A percentile compares a stretch with the other conserved stretches of the same genome.
These are phyloP conservation scores for Myrmophylax atrothorax DNA, from an alignment of 2,113 vertebrate species.

Conservation along the genomic window DNA sequence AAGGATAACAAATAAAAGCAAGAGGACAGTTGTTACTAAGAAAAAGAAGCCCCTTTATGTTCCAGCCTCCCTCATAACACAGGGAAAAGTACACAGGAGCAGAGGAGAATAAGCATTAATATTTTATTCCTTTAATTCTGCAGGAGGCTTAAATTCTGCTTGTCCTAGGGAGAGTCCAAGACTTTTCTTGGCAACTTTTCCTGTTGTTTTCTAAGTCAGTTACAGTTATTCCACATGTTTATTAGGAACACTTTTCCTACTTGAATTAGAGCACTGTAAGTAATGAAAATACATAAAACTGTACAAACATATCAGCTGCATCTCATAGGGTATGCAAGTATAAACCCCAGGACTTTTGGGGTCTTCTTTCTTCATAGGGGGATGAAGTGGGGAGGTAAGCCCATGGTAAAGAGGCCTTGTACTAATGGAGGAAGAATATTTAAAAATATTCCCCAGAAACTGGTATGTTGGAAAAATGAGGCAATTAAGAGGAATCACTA, in stretches of 20 bases:
- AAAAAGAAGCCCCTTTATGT: background rate
- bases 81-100: background rate
- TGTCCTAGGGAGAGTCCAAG: background rate
- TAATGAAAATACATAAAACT: background rate
- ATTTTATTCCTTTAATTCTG: background rate
- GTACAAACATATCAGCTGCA: background rate
- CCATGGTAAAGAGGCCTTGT: background rate
- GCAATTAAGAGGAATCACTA: slow-evolving; percentile 42
- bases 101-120: background rate
- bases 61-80: background rate
- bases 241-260: background rate
- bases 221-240: background rate
- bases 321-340: background rate
- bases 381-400: background rate
- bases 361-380: background rate
- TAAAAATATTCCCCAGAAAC: background rate
- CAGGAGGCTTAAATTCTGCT: background rate
- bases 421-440: background rate
- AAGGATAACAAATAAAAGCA: background rate
- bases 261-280: background rate
- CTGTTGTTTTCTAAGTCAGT: slow-evolving; percentile 14
- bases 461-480: slow-evolving; percentile 19
- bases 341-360: background rate
- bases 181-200: slow-evolving; percentile 10
- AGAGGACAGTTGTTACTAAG: background rate